Base-by-base conservation (phyloP, 2,888 invertebrate genomes). In the Thecocarcelia acutangulata region DNA sequence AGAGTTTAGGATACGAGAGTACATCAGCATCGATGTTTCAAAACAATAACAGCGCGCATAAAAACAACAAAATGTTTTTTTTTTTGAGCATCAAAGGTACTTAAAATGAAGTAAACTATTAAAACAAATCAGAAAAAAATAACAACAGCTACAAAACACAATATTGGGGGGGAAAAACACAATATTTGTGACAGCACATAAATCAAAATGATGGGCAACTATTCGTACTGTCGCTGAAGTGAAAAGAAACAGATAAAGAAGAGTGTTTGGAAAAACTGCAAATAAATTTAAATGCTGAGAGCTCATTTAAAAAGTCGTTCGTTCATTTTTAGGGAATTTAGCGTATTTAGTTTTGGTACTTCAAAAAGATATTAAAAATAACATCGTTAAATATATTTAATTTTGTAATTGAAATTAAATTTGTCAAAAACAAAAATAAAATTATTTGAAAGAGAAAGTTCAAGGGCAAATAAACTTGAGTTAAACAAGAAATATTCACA, bases 151-250 rank as follows among this genome's bases (percentile, higher is more conserved):
- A 52, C 0, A 17, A 28, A 19, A 70, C n/a, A 44, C 21, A 68
- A 58, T 33, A 64, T 48, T 15, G 24, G 50, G 13, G 61, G 48
- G 42, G 59, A 70, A 82, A 82, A 74, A 78, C 82, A 33, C 78
- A 78, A 66, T 70, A 81, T 79, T 85, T 85, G 85, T 85, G 86
- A 86, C 86, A 85, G 86, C 86, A 82, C 83, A 86, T 86, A 86
- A 86, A 86, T 86, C 86, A 86, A 85, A 86, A 86, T 85, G 85
- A 86, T 85, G 85, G 85, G 81, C 84, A 86, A 84, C 83, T 84
- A n/a, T n/a, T n/a, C n/a, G n/a, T n/a, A 73, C 77, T 77, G 77
- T 73, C 81, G 48, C 42, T 28, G 42, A 69, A 44, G 33, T 46
- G 19, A 19, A 44, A 66, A 42, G 50, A 13, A 8, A 28, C 1